Percentiles rank a stretch among this genome's conserved stretches.
Conservation (phyloP, 2,888 invertebrate species). For the Papilio demoleus region DNA sequence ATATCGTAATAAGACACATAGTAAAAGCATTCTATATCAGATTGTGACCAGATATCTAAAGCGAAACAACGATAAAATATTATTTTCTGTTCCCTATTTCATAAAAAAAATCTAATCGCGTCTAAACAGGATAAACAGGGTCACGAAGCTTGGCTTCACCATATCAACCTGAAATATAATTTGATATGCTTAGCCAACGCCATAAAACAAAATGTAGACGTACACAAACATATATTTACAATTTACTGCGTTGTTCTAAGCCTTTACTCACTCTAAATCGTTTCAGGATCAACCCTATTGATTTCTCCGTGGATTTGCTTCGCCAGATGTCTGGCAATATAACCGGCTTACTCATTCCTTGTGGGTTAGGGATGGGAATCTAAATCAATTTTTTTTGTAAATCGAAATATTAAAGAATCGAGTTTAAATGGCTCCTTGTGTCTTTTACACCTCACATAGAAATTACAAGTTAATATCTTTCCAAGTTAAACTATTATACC, state of each 20-base stretch:
- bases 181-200: constrained; percentile 54
- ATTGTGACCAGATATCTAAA: background rate
- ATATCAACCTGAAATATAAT: constrained; percentile 25
- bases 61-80: constrained; percentile 2
- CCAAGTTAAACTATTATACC: no score
- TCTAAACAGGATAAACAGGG: constrained; percentile 32
- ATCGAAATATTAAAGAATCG: constrained; percentile 19
- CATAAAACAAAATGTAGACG: constrained; percentile 50
- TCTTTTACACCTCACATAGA: no score
- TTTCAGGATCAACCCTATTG: constrained; percentile 72
- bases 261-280: constrained; percentile 73
- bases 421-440: no score
- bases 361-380: constrained; percentile 61
- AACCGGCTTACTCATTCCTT: constrained; percentile 65
- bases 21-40: background rate
- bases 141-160: constrained; percentile 39
- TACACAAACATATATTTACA: constrained; percentile 62
- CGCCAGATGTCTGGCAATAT: constrained; percentile 77
- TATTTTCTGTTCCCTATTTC: background rate
- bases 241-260: constrained; percentile 48
- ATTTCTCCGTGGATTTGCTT: constrained; percentile 73
- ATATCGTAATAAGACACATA: background rate
- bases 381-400: constrained; percentile 63
- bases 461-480: no score
- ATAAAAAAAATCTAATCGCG: constrained; percentile 1